These are phyloP conservation scores for Tyria jacobaeae DNA, from an alignment of 2,888 invertebrate genomes.

Conservation along the genomic window DNA sequence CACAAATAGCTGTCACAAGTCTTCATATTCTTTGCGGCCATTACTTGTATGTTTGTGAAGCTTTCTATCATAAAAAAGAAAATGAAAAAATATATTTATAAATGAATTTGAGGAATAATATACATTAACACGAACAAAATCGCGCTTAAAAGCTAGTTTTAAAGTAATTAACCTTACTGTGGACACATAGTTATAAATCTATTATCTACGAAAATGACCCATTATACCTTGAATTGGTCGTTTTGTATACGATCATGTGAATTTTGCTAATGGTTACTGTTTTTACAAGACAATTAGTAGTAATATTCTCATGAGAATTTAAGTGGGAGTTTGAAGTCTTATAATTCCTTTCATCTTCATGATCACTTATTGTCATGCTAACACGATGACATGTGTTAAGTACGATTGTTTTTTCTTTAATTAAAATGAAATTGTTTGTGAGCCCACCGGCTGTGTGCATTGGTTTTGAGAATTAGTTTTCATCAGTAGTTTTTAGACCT, in stretches of 20 bases:
- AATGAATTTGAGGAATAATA: neutral
- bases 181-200: constrained; percentile 33
- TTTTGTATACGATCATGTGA: constrained; percentile 3
- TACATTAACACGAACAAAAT: neutral
- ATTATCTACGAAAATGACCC: constrained; percentile 30
- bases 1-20: no score
- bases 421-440: neutral
- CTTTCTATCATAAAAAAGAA: no score
- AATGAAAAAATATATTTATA: no score
- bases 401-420: neutral
- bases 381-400: neutral
- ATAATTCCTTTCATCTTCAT: neutral
- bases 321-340: neutral
- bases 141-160: neutral
- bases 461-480: neutral
- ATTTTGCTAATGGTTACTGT: neutral
- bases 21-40: no score
- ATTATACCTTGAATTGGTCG: constrained; percentile 11
- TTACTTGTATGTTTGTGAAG: no score
- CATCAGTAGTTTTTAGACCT: no score
- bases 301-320: neutral
- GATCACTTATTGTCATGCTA: neutral
- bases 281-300: neutral
- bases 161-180: constrained; percentile 28
- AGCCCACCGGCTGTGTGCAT: neutral